Evolutionary conservation across 2,888 invertebrate genomes (phyloP), one percentile per base, ranked within the genome.

Genomic region (Tachina lurida): DNA sequence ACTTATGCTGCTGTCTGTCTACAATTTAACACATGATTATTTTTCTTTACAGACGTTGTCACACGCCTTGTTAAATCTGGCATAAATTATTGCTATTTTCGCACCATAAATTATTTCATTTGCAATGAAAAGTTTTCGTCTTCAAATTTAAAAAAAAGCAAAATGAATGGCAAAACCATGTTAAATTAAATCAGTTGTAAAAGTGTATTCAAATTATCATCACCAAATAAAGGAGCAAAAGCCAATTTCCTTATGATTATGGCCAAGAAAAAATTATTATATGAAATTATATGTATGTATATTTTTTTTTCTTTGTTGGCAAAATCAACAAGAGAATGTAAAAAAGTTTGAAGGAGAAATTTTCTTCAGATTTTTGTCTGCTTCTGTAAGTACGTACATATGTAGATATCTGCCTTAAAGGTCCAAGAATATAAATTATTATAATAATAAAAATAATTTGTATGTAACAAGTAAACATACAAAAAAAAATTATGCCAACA

Each of bases 71-170:
- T 70, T 65, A 41, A 63, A 70, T 62, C 52, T 52, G 49, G 22
- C 63, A 63, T 56, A 76, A 56, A 73, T 65, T 63, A 82, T 71
- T 60, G 1, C 52, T 31, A 43, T 49, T 52, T 60, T 76, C 39
- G 15, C 19, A 76, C 13, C n/a, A 60, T 22, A 74, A 74, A 80
- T 58, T 52, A 73, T 74, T 49, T 65, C 17, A 31, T 56, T 63
- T 19, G 15, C 9, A 45, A 39, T 41, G 41, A 63, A 43, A 22
- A 62, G n/a, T 47, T 15, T 63, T 5, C 52, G n/a, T 17, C 60
- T 73, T 41, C 12, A 41, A 62, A 62, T 17, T 62, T 13, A 63
- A 63, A 31, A 63, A 63, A 31, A 22, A 62, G 43, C 58, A 39
- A 63, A 70, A 62, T 62, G 47, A 70, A 62, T 62, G 47, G 17